phyloP scores from a whole-genome alignment of 2,113 vertebrate genomes.

The Ovis aries region ARS-UI_Ramb_v3.0 NC_056067.1:22610501-22611000 shows the following conservation, averaged over 20 bases:
- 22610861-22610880: neutral
- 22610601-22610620: too few species aligned
- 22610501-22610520: neutral
- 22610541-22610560: neutral
- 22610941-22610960: neutral
- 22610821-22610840: neutral
- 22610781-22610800: neutral
- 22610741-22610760: neutral
- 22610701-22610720: neutral
- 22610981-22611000: neutral
- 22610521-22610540: neutral
- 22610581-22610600: too few species aligned
- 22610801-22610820: neutral
- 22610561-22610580: neutral
- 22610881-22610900: neutral
- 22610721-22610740: neutral
- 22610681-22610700: too few species aligned
- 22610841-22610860: neutral
- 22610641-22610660: too few species aligned
- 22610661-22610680: too few species aligned
- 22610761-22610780: neutral
- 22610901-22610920: neutral
- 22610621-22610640: too few species aligned
- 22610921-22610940: neutral
- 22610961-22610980: neutral